phyloP scores from a whole-genome alignment of 2,888 invertebrate genomes.

The Drosophila vallismaia region DNA sequence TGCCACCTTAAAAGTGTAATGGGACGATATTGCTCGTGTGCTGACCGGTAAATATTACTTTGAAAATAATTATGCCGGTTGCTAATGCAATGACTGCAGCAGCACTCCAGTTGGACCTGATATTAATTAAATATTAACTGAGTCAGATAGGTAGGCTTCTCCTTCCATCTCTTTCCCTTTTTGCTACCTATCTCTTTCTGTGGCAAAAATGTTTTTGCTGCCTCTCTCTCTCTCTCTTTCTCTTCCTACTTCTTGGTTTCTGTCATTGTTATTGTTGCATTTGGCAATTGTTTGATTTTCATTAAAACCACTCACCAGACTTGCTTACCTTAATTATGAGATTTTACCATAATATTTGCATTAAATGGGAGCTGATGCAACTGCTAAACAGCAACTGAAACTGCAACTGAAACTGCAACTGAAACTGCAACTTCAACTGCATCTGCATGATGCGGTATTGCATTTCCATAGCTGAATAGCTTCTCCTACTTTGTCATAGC shows the following conservation, averaged over 20 bases:
- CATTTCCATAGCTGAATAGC: conserved; percentile 14
- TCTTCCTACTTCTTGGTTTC: background rate
- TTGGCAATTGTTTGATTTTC: conserved; percentile 67
- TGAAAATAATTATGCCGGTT: conserved; percentile 30
- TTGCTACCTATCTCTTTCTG: background rate
- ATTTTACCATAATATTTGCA: conserved; percentile 72
- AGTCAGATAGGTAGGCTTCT: background rate
- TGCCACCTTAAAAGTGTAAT: no score
- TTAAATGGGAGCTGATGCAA: conserved; percentile 44
- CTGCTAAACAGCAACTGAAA: conserved; percentile 47
- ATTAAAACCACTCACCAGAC: conserved; percentile 66
- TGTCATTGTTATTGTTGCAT: conserved; percentile 41
- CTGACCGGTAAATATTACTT: background rate
- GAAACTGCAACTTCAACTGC: conserved; percentile 40
- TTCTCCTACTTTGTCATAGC: background rate
- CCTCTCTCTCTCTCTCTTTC: background rate
- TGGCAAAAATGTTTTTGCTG: no score
- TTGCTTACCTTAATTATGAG: conserved; percentile 76
- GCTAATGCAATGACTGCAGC: conserved; percentile 14
- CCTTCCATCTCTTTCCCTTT: background rate
- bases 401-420: conserved; percentile 39
- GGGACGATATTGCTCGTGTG: no score
- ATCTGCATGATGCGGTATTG: conserved; percentile 43
- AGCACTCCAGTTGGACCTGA: conserved; percentile 3
- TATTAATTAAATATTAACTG: conserved; percentile 56